Evolutionary conservation across 2,888 invertebrate genomes (phyloP), one percentile per base, ranked within the genome.

Genomic region (Venustoraphidia nigricollis): DNA sequence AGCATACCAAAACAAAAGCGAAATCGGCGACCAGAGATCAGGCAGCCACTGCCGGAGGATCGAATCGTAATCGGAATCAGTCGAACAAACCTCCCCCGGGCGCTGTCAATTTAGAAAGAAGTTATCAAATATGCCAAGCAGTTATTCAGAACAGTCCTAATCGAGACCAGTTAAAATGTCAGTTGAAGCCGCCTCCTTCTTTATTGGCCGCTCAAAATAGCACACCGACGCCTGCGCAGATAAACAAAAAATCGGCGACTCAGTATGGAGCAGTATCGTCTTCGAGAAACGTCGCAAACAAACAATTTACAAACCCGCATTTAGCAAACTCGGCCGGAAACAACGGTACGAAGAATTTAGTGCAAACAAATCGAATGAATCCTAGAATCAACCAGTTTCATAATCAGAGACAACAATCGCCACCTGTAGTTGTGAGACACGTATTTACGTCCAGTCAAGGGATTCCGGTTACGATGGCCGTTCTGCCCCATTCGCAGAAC

Each of bases 91-190:
- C 88, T 51, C 90, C 91, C 1, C 91, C 90, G 0, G 91, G 91
- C 2, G 88, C 88, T 5, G 89, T 94, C 36, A 94, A 95, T 68
- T 69, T 94, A 47, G 93, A 94, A 64, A 77, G 95, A 49, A 94
- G 94, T 63, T 91, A 93, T 66, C 93, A 94, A 69, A 95, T 95
- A 58, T 90, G 89, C 60, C 87, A 86, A 66, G 87, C 87, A 41
- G 87, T 87, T n/a, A 89, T 95, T 54, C 91, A 92, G 68, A 92
- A 90, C 66, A 93, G 91, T 62, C 90, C 90, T 0, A 92, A 92
- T 68, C 74, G 91, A 13, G 89, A 91, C 62, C 89, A 89, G 58
- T 66, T 91, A 44, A 79, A 86, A 49, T 85, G 85, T 8, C 91
- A 91, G 62, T 66, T 91, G 56, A 83, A 89, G 54, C 90, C 90